These are phyloP conservation scores for Rhimphoctona megacephalus DNA, from an alignment of 2,888 invertebrate genomes.

Conservation along the genomic window DNA sequence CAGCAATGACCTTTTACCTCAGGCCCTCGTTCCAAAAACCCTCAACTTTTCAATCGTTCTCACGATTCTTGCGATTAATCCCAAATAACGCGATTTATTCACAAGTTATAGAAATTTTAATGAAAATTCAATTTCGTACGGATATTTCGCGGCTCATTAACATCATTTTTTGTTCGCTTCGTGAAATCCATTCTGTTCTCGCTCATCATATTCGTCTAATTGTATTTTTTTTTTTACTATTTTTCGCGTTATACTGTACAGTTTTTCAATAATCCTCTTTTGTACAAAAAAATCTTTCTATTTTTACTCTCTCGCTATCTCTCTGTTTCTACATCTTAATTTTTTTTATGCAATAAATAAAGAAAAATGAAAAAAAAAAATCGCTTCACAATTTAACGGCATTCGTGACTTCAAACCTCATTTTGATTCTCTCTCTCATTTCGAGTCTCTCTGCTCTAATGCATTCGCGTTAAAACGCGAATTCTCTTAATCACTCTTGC, in stretches of 20 bases:
- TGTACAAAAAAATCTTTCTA: constrained; percentile 68
- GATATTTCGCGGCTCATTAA: constrained; percentile 23
- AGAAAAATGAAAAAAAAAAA: neutral
- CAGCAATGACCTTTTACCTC: constrained; percentile 32
- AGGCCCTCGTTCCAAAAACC: neutral
- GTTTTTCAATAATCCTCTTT: constrained; percentile 20
- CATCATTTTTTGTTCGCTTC: neutral
- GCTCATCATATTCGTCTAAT: constrained; percentile 9
- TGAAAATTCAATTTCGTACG: constrained; percentile 1
- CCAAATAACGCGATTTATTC: constrained; percentile 3
- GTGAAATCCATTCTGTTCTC: constrained; percentile 29
- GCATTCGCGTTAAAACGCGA: constrained; percentile 60
- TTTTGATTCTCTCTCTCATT: constrained; percentile 37
- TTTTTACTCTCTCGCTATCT: constrained; percentile 64
- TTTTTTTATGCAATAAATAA: neutral
- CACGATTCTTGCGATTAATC: constrained; percentile 5
- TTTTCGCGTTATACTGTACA: constrained; percentile 31
- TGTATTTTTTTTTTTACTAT: constrained; percentile 14
- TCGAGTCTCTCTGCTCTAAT: constrained; percentile 38
- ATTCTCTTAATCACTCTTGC: constrained; percentile 60
- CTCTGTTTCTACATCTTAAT: constrained; percentile 53
- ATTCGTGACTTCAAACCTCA: constrained; percentile 44
- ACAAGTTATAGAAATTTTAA: neutral
- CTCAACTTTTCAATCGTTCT: constrained; percentile 27
- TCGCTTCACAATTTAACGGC: constrained; percentile 46